phyloP scores from a whole-genome alignment of 2,113 vertebrate genomes.

The Taurulus bubalis region DNA sequence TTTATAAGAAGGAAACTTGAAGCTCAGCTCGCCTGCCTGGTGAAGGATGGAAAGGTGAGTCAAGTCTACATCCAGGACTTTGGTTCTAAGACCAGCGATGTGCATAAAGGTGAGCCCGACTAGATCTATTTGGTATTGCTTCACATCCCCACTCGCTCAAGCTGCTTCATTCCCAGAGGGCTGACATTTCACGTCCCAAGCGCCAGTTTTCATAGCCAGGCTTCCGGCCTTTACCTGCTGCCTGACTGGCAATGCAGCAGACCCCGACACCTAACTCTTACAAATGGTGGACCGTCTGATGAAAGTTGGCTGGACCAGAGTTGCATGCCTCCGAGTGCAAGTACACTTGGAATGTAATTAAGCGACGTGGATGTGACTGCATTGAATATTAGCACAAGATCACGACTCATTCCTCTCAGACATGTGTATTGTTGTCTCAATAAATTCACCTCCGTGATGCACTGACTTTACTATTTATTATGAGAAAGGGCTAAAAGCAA shows the following conservation, averaged over 20 bases:
- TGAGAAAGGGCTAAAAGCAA: background rate
- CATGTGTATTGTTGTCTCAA: background rate
- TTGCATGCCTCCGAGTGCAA: background rate
- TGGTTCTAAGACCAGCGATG: background rate
- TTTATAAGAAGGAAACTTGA: background rate
- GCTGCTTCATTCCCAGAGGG: background rate
- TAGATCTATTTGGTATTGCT: slow-evolving; percentile 21
- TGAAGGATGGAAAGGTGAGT: background rate
- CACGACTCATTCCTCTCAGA: slow-evolving; percentile 3
- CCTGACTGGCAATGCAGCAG: slow-evolving; percentile 11
- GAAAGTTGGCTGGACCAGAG: slow-evolving; percentile 8
- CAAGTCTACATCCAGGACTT: background rate
- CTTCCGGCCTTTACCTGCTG: slow-evolving; percentile 20
- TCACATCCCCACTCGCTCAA: slow-evolving; percentile 23
- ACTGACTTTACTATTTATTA: background rate
- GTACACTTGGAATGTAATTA: background rate
- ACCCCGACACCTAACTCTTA: background rate
- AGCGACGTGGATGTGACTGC: background rate
- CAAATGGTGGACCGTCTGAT: slow-evolving; percentile 3
- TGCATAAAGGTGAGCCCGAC: slow-evolving; percentile 9
- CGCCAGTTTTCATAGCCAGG: slow-evolving; percentile 4
- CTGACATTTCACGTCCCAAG: slow-evolving; percentile 41
- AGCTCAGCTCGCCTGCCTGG: too few species aligned
- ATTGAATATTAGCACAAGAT: background rate
- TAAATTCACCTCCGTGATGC: background rate